Conservation (phyloP, 2,888 invertebrate species). For the Watsonalla binaria region DNA sequence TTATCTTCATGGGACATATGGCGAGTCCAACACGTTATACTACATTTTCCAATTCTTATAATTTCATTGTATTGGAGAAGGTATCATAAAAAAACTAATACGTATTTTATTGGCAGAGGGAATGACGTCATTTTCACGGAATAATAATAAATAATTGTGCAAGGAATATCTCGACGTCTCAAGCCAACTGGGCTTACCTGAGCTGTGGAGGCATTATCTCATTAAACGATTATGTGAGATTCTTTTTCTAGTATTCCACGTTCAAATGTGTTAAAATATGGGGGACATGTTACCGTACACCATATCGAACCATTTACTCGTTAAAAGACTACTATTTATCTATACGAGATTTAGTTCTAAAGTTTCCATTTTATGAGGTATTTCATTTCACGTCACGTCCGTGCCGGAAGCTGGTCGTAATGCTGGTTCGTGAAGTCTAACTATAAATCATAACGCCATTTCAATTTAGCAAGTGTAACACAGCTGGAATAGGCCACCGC, state of each 20-base stretch:
- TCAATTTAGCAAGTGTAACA: slow-evolving; percentile 71
- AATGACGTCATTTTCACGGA: no score
- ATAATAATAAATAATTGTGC: no score
- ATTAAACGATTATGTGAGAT: no score
- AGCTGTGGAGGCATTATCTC: no score
- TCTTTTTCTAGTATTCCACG: slow-evolving; percentile 5
- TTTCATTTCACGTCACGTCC: slow-evolving; percentile 64
- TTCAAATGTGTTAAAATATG: slow-evolving; percentile 44
- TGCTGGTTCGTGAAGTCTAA: slow-evolving; percentile 61
- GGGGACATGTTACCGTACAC: neutral
- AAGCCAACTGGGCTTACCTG: no score
- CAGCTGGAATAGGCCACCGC: slow-evolving; percentile 58
- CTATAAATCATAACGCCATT: slow-evolving; percentile 73
- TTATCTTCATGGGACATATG: no score
- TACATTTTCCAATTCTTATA: no score
- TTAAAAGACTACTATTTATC: neutral
- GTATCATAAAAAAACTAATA: no score
- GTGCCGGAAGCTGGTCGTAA: slow-evolving; percentile 58
- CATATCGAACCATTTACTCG: neutral
- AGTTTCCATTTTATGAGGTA: slow-evolving; percentile 13
- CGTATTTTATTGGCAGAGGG: no score
- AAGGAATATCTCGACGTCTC: no score
- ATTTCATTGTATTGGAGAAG: no score
- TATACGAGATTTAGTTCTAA: slow-evolving; percentile 4
- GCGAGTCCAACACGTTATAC: no score